Evolutionary conservation across 2,113 vertebrate species (phyloP), one percentile per base, ranked within the genome.

Genomic region (Zeus faber): DNA sequence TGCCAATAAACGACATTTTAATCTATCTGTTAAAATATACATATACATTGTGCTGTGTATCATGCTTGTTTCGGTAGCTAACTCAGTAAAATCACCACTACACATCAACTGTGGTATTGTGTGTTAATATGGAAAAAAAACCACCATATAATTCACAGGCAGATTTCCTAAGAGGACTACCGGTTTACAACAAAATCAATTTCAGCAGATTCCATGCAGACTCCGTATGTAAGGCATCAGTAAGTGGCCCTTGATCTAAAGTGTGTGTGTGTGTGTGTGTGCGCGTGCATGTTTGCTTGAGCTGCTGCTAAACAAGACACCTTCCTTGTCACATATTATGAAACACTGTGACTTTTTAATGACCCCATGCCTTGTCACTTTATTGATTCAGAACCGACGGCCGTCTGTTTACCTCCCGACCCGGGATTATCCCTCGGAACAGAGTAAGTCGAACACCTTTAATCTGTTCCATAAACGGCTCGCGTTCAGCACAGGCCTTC

Each of bases 171-270:
- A 98, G 96, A 87, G 97, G 95, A 57, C 87, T 99, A 41, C 97
- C 97, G 0, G 97, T 99, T 56, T 99, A 99, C 89, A 98, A 99
- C 85, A 96, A 99, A 80, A 98, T 89, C 84, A 99, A 99, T 78
- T 98, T 99, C 86, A 99, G 97, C 86, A 82, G 95, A 25, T 99
- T 98, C 82, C 97, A 98, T 27, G 93, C 97, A 1, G 96, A 99
- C 77, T 98, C 96, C 0, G 96, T 99, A 57, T 99, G 97, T 83
- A 98, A 98, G 91, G 96, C 97, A 18, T 99, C 96, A 46, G 97
- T 99, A 81, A 95, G 93, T 89, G 23, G 9, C 11, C 1, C 5
- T n/a, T n/a, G n/a, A n/a, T n/a, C n/a, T n/a, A n/a, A n/a, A n/a
- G n/a, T n/a, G n/a, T n/a, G n/a, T n/a, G n/a, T n/a, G n/a, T n/a